Percentiles rank a stretch among this genome's conserved stretches.
phyloP scores from a whole-genome alignment of 2,888 invertebrate species.

The Heliconius sara region DNA sequence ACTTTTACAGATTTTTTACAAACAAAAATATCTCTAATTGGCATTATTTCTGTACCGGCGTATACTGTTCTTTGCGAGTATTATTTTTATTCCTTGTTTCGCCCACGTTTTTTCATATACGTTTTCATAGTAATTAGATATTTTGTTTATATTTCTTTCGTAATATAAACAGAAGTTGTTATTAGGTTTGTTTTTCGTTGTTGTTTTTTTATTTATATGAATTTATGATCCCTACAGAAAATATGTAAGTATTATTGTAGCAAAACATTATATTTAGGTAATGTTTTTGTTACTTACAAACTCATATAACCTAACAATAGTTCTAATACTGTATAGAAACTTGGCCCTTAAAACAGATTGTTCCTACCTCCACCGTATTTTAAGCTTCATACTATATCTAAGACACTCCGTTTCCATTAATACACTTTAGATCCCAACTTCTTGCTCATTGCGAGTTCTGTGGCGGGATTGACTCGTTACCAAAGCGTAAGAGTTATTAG shows the following conservation, averaged over 20 bases:
- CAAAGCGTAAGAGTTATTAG: too few species aligned
- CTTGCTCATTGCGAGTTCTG: too few species aligned
- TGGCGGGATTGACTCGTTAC: too few species aligned
- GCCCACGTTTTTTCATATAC: not conserved
- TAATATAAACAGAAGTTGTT: conserved; percentile 18
- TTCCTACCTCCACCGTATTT: too few species aligned
- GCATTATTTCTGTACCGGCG: conserved; percentile 40
- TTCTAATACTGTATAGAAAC: not conserved
- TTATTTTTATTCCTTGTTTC: conserved; percentile 26
- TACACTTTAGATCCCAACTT: too few species aligned
- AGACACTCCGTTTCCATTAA: too few species aligned
- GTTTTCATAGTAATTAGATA: conserved; percentile 13
- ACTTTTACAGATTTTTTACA: conserved; percentile 41
- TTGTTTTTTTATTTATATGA: not conserved
- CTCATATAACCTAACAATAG: not conserved
- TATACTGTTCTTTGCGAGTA: conserved; percentile 14
- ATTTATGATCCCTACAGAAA: not conserved
- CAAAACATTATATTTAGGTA: not conserved
- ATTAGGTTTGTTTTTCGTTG: not conserved
- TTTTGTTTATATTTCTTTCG: conserved; percentile 6
- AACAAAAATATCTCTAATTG: conserved; percentile 46
- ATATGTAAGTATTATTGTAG: not conserved
- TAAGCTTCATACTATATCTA: too few species aligned
- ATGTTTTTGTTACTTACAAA: not conserved
- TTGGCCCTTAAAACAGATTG: too few species aligned